Evolutionary conservation across 2,888 invertebrate species (phyloP), one percentile per base, ranked within the genome.

Genomic region (Dicyrtoma fusca): DNA sequence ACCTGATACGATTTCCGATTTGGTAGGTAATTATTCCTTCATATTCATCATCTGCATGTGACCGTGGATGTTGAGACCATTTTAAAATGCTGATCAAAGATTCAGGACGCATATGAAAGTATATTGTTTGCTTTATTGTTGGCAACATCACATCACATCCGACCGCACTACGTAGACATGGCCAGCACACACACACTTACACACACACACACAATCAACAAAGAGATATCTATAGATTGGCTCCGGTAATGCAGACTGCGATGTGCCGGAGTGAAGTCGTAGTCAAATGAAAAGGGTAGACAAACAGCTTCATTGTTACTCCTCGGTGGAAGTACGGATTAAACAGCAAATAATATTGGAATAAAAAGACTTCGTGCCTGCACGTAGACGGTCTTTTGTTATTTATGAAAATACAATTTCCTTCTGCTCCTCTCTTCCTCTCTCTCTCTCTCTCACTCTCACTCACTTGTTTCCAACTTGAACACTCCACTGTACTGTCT

Each of bases 391-490:
- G n/a, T 68, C 75, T 73, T 73, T 75, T 75, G 75, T 75, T 75
- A 71, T 75, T 73, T 75, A 75, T 75, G 73, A 75, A 75, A 75
- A 75, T 75, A 75, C 75, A 73, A 75, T 75, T 73, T 72, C 69
- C 71, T 62, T 75, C 65, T 51, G 49, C 23, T 64, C 13, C 64
- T 47, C 51, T 69, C 61, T 61, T 57, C 57, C 25, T 25, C 25
- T 57, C 17, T 25, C 25, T 57, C 57, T 57, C 8, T 63, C 51
- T 34, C 65, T 51, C 23, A 11, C 55, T 42, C 47, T 55, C 53
- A 10, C 23, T 66, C 66, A 11, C 42, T 26, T 66, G 26, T 64
- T n/a, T 57, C n/a, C 57, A 45, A 57, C 19, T 23, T 21, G 42
- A 19, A 17, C 19, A 55, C 17, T 21, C 17, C 23, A 21, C 34